A percentile compares a stretch with the other conserved stretches of the same genome.
Conservation (phyloP, 2,797 vertebrate species). For the Chiloscyllium punctatum region DNA sequence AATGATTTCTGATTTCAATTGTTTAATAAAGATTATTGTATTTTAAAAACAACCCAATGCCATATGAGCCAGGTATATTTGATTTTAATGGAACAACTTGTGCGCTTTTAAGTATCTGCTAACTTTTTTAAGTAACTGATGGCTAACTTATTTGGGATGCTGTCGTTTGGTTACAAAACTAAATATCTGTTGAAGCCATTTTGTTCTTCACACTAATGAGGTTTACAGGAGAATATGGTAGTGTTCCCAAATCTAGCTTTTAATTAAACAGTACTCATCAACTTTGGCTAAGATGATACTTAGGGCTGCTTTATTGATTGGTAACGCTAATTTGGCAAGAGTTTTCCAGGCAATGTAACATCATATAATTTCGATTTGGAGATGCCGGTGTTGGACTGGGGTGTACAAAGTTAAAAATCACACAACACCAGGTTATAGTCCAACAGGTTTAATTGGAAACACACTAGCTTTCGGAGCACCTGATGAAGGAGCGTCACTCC, state of each 20-base stretch:
- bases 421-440: no score
- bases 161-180: not conserved
- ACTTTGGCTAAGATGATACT: not conserved
- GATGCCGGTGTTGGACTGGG: no score
- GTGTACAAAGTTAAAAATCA: no score
- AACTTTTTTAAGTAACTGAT: not conserved
- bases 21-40: not conserved
- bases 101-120: not conserved
- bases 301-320: not conserved
- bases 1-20: not conserved
- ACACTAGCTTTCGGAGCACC: no score
- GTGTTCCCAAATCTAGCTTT: not conserved
- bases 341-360: not conserved
- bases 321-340: not conserved
- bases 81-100: not conserved
- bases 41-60: not conserved
- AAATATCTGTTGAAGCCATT: not conserved
- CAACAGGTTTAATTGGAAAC: no score
- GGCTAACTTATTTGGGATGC: not conserved
- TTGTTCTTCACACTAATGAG: not conserved
- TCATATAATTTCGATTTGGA: not conserved
- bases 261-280: not conserved
- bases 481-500: no score
- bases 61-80: not conserved
- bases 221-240: not conserved